Conservation (phyloP, 2,888 invertebrate species). For the Drosophila greeni region DNA sequence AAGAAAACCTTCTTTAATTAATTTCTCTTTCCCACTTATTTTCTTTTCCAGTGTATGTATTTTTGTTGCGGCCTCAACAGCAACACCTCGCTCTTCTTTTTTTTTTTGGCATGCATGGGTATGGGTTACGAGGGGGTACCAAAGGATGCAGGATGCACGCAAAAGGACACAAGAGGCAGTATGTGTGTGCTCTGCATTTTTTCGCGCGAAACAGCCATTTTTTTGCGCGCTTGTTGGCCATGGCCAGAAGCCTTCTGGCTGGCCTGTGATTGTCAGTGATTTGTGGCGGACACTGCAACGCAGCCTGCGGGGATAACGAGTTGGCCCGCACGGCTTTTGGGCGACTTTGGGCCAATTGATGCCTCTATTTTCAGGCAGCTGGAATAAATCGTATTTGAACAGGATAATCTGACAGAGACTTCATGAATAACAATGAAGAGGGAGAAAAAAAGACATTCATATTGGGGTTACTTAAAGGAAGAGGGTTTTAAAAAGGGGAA, state of each 20-base stretch:
- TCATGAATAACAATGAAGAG: conserved; percentile 10
- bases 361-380: conserved; percentile 30
- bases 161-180: conserved; percentile 15
- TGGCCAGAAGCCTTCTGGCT: conserved; percentile 39
- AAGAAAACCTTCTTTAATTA: neutral
- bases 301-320: conserved; percentile 13
- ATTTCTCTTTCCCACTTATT: too few species aligned
- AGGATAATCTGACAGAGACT: conserved; percentile 4
- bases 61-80: conserved; percentile 45
- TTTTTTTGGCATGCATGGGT: neutral
- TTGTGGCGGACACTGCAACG: conserved; percentile 48
- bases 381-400: conserved; percentile 20
- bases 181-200: conserved; percentile 41
- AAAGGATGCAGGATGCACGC: conserved; percentile 30
- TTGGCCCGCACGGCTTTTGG: conserved; percentile 6
- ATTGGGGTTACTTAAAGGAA: neutral
- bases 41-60: neutral
- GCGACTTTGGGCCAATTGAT: conserved; percentile 24
- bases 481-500: too few species aligned
- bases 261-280: conserved; percentile 61
- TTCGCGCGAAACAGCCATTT: conserved; percentile 17
- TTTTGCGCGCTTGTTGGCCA: conserved; percentile 27
- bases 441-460: neutral
- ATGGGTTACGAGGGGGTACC: neutral
- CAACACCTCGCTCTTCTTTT: conserved; percentile 39